Percentiles rank a stretch among this genome's conserved stretches.
These are phyloP conservation scores for Cheilosia pagana DNA, from an alignment of 2,888 invertebrate species.

Conservation along the genomic window DNA sequence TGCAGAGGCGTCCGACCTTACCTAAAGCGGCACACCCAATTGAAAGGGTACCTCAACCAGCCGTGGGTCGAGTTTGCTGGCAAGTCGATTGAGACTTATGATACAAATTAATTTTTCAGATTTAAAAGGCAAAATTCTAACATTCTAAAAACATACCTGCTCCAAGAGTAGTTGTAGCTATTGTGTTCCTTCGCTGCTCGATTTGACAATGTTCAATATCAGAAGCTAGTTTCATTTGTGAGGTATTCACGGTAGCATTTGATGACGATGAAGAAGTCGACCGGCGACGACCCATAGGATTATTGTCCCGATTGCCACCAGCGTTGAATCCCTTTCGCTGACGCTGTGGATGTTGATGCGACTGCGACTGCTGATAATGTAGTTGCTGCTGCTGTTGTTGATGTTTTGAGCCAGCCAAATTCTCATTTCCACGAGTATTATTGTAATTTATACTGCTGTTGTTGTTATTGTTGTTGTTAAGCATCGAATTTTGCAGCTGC, in stretches of 20 bases:
- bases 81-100: too few species aligned
- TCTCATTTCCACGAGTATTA: constrained; percentile 48
- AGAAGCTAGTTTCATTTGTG: constrained; percentile 38
- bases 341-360: constrained; percentile 56
- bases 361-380: constrained; percentile 64
- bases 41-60: too few species aligned
- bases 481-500: constrained; percentile 75
- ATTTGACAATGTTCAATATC: constrained; percentile 53
- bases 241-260: constrained; percentile 40
- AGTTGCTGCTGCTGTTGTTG: constrained; percentile 73
- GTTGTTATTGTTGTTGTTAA: constrained; percentile 6
- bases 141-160: constrained; percentile 32
- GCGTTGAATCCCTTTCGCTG: constrained; percentile 66
- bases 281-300: constrained; percentile 51
- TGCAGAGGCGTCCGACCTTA: too few species aligned
- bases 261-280: constrained; percentile 69
- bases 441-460: constrained; percentile 24
- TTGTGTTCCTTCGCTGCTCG: constrained; percentile 65
- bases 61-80: too few species aligned
- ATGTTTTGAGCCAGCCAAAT: constrained; percentile 53
- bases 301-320: constrained; percentile 25
- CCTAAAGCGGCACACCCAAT: too few species aligned
- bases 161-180: constrained; percentile 58
- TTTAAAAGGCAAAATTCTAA: constrained; percentile 1
- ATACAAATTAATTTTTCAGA: too few species aligned